Evolutionary conservation across 2,888 invertebrate genomes (phyloP), one percentile per base, ranked within the genome.

Genomic region (Lydus trimaculatus): DNA sequence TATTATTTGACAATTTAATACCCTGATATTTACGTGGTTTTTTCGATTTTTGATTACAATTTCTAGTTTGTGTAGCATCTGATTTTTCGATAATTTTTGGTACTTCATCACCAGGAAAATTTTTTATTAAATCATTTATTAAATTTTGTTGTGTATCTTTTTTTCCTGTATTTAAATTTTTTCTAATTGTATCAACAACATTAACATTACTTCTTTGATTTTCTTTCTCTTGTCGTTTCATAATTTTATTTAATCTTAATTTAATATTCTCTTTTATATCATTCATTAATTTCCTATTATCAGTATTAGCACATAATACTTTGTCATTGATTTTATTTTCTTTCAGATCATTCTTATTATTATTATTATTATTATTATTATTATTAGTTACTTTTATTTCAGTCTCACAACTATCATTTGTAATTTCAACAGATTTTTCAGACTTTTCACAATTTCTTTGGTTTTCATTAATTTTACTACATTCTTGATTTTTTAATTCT

Each of bases 1-100:
- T 56, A 15, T 15, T 56, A 25, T 56, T 56, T 15, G 52, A 23
- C 11, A 4, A 9, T 52, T 52, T 52, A 3, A 52, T 13, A 52
- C 11, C 11, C 20, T 52, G 20, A 52, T 11, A 5, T 52, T 23
- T 52, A 1, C 0, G 5, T 23, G 8, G 52, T 13, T 52, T 52
- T 52, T 13, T 23, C 1, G 13, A 3, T 52, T 52, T 52, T 13
- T 11, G 23, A 23, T 23, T 20, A 13, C 2, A 13, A 52, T 20
- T 23, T 23, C 8, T 52, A 13, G 2, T 4, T 23, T 20, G 52
- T 11, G 23, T 52, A 52, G 7, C 3, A 20, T 56, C 69, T 58
- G 61, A 72, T 73, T 69, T 72, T 72, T 59, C 63, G 33, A 70
- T 66, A 68, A 71, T 73, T 60, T 66, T 67, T 58, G 61, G 69